Evolutionary conservation across 2,888 invertebrate genomes (phyloP), one percentile per base, ranked within the genome.

Genomic region (Acronicta leporina): DNA sequence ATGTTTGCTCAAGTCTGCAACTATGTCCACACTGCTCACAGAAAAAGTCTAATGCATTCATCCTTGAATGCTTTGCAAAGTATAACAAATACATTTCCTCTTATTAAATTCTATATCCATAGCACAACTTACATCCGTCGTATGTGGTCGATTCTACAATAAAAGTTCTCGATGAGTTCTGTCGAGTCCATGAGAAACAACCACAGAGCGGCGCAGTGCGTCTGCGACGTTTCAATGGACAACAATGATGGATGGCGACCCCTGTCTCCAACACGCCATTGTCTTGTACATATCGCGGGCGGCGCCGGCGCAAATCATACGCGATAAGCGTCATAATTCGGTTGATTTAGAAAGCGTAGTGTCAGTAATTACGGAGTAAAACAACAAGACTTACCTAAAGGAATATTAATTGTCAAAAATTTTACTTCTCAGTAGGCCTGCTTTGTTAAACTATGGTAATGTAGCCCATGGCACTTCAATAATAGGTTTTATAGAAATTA

Each of bases 171-270:
- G n/a, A 11, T 33, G 38, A 38, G n/a, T 38, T 6, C 7, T 38
- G 9, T 30, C 5, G 10, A 16, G 11, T 4, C 27, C 16, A n/a
- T 33, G 30, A 53, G 15, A 42, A 8, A 25, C 46, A n/a, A 8
- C 25, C 35, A 8, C 42, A 33, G 58, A 49, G 33, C 25, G 20
- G 16, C 38, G 52, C 62, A 51, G 59, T 60, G 66, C 53, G 48
- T 51, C 55, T 58, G 52, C 77, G 85, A 84, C 86, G 74, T 81
- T 73, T 83, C 80, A 85, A 85, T 85, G 80, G 79, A 62, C 56
- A 66, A 69, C 76, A 71, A 81, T 82, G 85, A 85, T 82, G 77
- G 80, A 85, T 77, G 65, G 67, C 53, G 65, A 67, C 65, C 79
- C 78, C 73, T 79, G 75, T 80, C 73, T 63, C 56, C 63, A 61